phyloP scores from a whole-genome alignment of 1,140 invertebrate species.

The Cyclina sinensis region DNA sequence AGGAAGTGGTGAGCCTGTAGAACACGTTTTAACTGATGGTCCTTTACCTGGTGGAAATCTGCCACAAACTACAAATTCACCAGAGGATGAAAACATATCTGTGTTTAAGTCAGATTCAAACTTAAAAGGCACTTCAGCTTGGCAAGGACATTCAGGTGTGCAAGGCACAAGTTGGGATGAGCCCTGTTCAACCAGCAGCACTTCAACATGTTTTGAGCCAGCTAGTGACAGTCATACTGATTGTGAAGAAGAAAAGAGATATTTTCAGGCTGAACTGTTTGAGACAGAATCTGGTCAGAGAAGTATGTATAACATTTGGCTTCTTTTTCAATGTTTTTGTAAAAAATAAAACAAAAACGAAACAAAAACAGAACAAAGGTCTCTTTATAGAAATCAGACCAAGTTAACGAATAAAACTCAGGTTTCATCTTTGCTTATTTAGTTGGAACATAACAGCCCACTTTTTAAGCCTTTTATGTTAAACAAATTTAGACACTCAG shows the following conservation, averaged over 20 bases:
- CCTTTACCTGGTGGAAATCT: slow-evolving; percentile 57
- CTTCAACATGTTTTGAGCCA: not conserved
- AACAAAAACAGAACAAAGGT: too few relatives aligned
- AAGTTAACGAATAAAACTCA: too few relatives aligned
- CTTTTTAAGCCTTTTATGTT: too few relatives aligned
- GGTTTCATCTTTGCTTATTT: too few relatives aligned
- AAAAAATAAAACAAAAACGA: too few relatives aligned
- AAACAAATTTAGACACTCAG: too few relatives aligned
- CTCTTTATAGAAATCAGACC: too few relatives aligned
- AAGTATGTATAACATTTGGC: slow-evolving; percentile 68
- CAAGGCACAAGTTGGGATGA: slow-evolving; percentile 48
- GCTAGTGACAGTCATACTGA: slow-evolving; percentile 51
- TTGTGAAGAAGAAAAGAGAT: slow-evolving; percentile 61
- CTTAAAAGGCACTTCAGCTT: not conserved
- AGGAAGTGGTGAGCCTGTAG: slow-evolving; percentile 63
- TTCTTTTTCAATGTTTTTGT: too few relatives aligned
- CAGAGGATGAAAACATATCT: not conserved
- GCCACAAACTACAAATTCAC: slow-evolving; percentile 17
- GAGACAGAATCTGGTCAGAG: slow-evolving; percentile 65
- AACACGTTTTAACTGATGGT: slow-evolving; percentile 68
- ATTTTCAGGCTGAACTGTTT: slow-evolving; percentile 45
- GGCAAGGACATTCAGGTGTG: slow-evolving; percentile 4
- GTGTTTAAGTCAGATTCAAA: not conserved
- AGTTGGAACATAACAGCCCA: too few relatives aligned
- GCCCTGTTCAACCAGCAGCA: slow-evolving; percentile 38